Percentiles rank a stretch among this genome's conserved stretches.
phyloP scores from a whole-genome alignment of 2,888 invertebrate species.

The Drosophila anceps region DNA sequence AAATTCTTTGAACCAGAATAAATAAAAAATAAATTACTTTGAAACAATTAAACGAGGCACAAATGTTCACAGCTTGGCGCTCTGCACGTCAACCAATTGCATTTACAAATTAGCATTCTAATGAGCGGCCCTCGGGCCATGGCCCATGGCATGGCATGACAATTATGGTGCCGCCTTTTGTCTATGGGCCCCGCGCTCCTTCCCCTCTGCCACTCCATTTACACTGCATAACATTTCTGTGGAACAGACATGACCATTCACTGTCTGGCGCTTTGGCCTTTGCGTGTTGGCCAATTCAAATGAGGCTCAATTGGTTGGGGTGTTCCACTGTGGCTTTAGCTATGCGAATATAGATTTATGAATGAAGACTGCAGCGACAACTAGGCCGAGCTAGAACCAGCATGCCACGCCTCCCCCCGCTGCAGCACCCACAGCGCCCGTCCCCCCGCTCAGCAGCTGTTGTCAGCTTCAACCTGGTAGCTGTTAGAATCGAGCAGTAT shows the following conservation, averaged over 20 bases:
- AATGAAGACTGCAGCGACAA: conserved; percentile 54
- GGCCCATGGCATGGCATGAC: conserved; percentile 54
- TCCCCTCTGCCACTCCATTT: not conserved
- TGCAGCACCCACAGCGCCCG: not conserved
- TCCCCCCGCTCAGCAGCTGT: conserved; percentile 4
- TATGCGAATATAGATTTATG: conserved; percentile 43
- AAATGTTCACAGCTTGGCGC: conserved; percentile 57
- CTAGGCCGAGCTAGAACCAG: conserved; percentile 39
- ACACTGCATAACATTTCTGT: conserved; percentile 31
- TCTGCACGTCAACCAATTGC: conserved; percentile 59
- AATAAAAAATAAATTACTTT: conserved; percentile 28
- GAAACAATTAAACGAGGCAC: conserved; percentile 61
- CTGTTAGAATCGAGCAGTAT: conserved; percentile 27
- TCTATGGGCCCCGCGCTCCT: conserved; percentile 20
- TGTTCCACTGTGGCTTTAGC: conserved; percentile 9
- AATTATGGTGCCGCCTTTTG: conserved; percentile 70
- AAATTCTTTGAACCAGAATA: conserved; percentile 29
- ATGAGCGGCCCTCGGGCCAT: conserved; percentile 52
- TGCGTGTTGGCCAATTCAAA: conserved; percentile 75
- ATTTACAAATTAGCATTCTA: conserved; percentile 77
- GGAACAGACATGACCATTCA: conserved; percentile 38
- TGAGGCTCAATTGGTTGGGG: conserved; percentile 48
- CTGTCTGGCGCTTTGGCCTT: conserved; percentile 50
- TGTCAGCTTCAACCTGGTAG: conserved; percentile 53
- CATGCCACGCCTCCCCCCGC: conserved; percentile 26